Base-by-base conservation (phyloP, 2,888 invertebrate species). In the Cancer borealis region DNA sequence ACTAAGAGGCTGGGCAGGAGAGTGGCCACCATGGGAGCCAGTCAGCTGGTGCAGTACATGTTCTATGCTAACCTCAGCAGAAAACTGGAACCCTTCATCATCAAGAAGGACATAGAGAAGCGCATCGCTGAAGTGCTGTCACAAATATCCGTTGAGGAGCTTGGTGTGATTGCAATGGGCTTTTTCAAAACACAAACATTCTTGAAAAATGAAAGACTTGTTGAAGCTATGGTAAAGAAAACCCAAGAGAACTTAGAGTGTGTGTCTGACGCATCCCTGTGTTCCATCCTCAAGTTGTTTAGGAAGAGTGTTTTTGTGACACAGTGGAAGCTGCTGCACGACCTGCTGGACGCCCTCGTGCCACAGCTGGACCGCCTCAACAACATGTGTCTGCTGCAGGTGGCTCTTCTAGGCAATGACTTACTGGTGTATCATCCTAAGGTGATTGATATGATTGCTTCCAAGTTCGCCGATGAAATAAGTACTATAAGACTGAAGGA, bases 181-280 rank as follows among this genome's bases (percentile, higher is more conserved):
- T 98, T 98, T 96, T 98, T 98, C 96, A 98, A 98, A 97, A 98
- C 97, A 26, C 97, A 97, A 96, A 98, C 97, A 0, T 97, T 97
- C 26, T 97, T 98, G 91, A 97, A 97, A 95, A 97, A 97, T 96
- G 96, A 96, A 3, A 96, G 96, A 0, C 96, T 98, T 87, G 92
- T 97, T 0, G 96, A 96, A 3, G 97, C 97, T 92, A 97, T 98
- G 0, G 97, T 98, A 66, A 96, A 96, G 1, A 97, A 97, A 96
- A 96, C 97, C 0, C 97, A 97, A n/a, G 96, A 97, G 12, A 97
- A 97, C 95, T 96, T 97, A 30, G 96, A 97, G 45, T 96, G 96
- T 4, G 97, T 98, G 17, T 97, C 98, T 96, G 98, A 98, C 96
- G 97, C 98, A 21, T 97, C 97, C 12, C 96, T 98, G 66, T 97